These are phyloP conservation scores for Tragelaphus scriptus DNA, from an alignment of 2,113 vertebrate species.

Conservation along the genomic window DNA sequence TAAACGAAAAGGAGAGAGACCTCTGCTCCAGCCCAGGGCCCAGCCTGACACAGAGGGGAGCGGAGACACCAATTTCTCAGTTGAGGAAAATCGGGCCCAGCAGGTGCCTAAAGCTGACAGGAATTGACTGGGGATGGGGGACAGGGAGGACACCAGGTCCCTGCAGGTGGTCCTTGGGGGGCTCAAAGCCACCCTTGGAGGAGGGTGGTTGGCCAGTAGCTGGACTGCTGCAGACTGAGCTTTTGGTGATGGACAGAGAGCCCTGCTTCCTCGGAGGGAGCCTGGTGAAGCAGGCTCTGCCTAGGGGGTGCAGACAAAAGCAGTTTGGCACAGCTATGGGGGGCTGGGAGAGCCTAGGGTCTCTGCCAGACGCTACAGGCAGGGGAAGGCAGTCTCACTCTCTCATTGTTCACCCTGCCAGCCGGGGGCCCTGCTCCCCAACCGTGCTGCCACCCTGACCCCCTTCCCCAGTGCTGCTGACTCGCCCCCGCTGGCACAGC, in stretches of 20 bases:
- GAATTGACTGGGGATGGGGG: background rate
- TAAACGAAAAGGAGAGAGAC: background rate
- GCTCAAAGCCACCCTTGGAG: background rate
- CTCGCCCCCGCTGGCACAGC: conserved; percentile 69
- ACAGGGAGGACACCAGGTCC: background rate
- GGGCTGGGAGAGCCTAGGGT: conserved; percentile 35
- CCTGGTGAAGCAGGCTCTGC: background rate
- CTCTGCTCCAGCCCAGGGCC: background rate
- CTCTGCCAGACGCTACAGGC: conserved; percentile 4
- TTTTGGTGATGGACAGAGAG: background rate
- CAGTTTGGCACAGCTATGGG: background rate
- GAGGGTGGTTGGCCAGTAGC: background rate
- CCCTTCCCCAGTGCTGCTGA: conserved; percentile 61
- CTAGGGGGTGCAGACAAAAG: conserved; percentile 37
- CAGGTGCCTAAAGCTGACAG: conserved; percentile 7
- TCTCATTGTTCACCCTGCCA: background rate
- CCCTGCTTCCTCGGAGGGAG: background rate
- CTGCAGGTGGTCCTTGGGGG: background rate
- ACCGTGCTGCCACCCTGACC: conserved; percentile 50
- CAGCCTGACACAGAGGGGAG: background rate
- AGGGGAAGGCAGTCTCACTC: background rate
- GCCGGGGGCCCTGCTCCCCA: background rate
- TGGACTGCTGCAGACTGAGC: background rate
- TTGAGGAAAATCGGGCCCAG: background rate
- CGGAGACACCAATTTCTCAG: background rate